Evolutionary conservation across 2,888 invertebrate species (phyloP), one percentile per base, ranked within the genome.

Genomic region (Mythimna impura): DNA sequence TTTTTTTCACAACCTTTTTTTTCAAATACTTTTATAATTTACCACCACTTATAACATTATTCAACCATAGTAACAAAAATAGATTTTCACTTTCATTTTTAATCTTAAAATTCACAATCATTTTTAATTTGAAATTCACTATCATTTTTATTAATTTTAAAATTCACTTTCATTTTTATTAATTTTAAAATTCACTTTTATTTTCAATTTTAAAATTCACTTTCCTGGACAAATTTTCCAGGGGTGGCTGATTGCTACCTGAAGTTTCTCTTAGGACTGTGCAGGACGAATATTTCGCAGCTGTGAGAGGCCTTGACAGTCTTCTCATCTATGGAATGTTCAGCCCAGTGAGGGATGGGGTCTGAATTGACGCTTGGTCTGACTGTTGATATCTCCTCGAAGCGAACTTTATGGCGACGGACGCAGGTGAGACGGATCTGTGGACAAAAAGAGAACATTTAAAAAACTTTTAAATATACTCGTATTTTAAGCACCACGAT

Each of bases 241-340:
- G 85, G 72, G 10, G 12, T 58, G 5, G 17, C 43, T 77, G 85
- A 78, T 10, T 25, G 82, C 81, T 86, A 83, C 74, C 82, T 78
- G 50, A 75, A 80, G 50, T 82, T 83, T 2, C 68, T 81, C 54
- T 85, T 83, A 3, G 90, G 91, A 0, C 91, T 87, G 20, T 92
- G 91, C 0, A 94, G 64, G 0, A 91, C 89, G 78, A 94, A 94
- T 47, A 94, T 87, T 76, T 94, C 94, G 58, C 92, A 93, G 72
- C 93, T 93, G 5, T 87, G 89, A 0, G 93, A 87, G 3, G 90
- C 84, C 66, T 90, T 90, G 14, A 93, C 68, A 3, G 77, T 65
- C 10, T 78, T 72, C 2, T 90, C 90, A 4, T 89, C 88, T 12
- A 83, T 66, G 6, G 90, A 89, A 17, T 87, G 86, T 6, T 93